Percentiles rank a stretch among this genome's conserved stretches.
phyloP scores from a whole-genome alignment of 2,888 invertebrate genomes.

The Lobophora halterata region DNA sequence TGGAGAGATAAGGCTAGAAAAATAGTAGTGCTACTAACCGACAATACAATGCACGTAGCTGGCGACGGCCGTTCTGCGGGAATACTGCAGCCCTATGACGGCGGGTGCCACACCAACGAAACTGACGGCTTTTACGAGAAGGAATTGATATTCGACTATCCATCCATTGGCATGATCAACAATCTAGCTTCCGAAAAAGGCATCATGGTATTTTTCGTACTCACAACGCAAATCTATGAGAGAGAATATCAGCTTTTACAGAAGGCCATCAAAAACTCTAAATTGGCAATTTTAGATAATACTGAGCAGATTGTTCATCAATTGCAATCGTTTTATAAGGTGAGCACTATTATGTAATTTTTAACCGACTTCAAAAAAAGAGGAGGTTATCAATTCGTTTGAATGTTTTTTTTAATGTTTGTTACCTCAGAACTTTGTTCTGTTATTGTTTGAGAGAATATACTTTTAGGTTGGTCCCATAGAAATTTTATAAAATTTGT shows the following conservation, averaged over 20 bases:
- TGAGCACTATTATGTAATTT: conserved; percentile 31
- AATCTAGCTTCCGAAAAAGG: conserved; percentile 52
- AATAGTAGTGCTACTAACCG: conserved; percentile 89
- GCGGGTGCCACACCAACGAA: conserved; percentile 81
- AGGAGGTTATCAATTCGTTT: too few species aligned
- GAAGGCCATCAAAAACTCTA: conserved; percentile 43
- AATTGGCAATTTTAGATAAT: conserved; percentile 19
- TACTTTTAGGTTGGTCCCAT: too few species aligned
- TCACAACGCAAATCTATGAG: background rate
- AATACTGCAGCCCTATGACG: conserved; percentile 86
- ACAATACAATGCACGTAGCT: conserved; percentile 88
- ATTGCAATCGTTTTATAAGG: conserved; percentile 50
- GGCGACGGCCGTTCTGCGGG: conserved; percentile 89
- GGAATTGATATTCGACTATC: conserved; percentile 85
- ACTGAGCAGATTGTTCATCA: conserved; percentile 29
- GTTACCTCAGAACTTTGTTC: too few species aligned
- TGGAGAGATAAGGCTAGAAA: conserved; percentile 89
- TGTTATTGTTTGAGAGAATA: too few species aligned
- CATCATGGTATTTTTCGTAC: conserved; percentile 46
- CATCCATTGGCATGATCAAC: conserved; percentile 86
- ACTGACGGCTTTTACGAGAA: conserved; percentile 79
- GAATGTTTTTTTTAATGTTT: too few species aligned
- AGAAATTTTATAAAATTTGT: too few species aligned
- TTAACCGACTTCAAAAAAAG: too few species aligned
- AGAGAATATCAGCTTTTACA: conserved; percentile 37